Evolutionary conservation across 2,888 invertebrate genomes (phyloP).

Genomic region (Drosophila ustulata): DNA sequence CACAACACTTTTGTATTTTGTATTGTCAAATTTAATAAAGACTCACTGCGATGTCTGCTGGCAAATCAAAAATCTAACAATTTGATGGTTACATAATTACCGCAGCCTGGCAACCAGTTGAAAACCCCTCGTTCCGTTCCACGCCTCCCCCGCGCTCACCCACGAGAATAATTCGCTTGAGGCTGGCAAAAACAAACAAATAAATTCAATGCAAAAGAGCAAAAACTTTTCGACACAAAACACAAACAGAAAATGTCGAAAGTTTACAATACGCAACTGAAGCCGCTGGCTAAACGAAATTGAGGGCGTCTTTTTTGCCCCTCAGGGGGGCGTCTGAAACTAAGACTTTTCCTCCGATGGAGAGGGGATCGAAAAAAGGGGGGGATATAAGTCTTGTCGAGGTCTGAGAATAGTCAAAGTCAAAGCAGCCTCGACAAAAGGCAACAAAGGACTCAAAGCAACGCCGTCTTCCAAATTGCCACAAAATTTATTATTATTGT

Average conservation of each 20-base stretch:
- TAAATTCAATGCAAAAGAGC: conserved; percentile 73
- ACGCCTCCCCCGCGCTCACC: background rate
- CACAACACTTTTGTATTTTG: conserved; percentile 28
- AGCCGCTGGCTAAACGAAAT: conserved; percentile 47
- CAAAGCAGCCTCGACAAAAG: conserved; percentile 46
- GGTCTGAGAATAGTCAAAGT: conserved; percentile 53
- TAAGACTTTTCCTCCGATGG: background rate
- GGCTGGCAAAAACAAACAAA: conserved; percentile 67
- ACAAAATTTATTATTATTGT: conserved; percentile 77
- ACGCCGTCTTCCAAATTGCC: conserved; percentile 60
- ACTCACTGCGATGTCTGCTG: conserved; percentile 8
- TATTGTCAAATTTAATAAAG: conserved; percentile 64
- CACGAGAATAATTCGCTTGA: conserved; percentile 51
- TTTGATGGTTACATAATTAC: conserved; percentile 71
- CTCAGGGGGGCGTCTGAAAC: conserved; percentile 5
- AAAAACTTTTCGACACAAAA: conserved; percentile 56
- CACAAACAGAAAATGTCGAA: conserved; percentile 59
- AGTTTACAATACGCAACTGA: conserved; percentile 62
- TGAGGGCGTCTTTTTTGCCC: conserved; percentile 15
- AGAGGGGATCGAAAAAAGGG: background rate
- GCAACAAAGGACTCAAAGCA: conserved; percentile 53
- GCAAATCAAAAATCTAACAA: conserved; percentile 61
- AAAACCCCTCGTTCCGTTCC: conserved; percentile 12
- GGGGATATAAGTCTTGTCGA: conserved; percentile 1
- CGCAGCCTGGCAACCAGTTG: conserved; percentile 51